A percentile compares a stretch with the other conserved stretches of the same genome.
These are phyloP conservation scores for Spheniscus humboldti DNA, from an alignment of 2,797 vertebrate genomes.

Conservation along the genomic window DNA sequence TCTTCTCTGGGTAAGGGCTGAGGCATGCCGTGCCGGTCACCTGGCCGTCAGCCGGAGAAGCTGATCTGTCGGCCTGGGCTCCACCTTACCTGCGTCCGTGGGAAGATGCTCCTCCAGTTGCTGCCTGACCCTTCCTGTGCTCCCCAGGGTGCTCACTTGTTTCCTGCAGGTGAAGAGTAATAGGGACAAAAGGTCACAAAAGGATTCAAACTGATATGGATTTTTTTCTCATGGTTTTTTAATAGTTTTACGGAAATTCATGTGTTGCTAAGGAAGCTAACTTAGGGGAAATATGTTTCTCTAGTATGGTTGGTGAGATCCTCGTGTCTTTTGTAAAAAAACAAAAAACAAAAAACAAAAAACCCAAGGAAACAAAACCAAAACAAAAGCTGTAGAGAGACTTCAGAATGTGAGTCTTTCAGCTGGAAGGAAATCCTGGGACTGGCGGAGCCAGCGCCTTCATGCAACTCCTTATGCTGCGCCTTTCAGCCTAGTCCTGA, in stretches of 20 bases:
- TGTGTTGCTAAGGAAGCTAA: neutral
- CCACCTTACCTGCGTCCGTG: neutral
- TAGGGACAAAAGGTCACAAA: neutral
- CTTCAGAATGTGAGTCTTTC: neutral
- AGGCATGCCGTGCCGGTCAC: rapidly evolving
- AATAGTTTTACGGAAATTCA: neutral
- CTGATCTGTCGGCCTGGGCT: neutral
- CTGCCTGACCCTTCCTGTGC: neutral
- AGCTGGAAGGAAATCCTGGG: neutral
- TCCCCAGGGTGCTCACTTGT: neutral
- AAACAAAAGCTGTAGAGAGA: neutral
- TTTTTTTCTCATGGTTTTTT: neutral
- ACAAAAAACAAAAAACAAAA: neutral
- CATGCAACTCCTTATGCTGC: neutral
- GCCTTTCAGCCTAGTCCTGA: neutral
- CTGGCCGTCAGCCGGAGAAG: neutral
- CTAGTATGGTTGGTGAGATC: neutral
- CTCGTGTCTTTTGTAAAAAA: neutral
- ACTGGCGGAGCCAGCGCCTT: neutral
- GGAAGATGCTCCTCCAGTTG: neutral
- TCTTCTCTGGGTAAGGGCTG: neutral
- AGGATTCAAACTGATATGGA: neutral
- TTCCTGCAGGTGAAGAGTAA: neutral
- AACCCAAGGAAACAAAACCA: neutral
- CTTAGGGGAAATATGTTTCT: neutral